These are phyloP conservation scores for Diaperis boleti DNA, from an alignment of 2,888 invertebrate genomes.

Conservation along the genomic window DNA sequence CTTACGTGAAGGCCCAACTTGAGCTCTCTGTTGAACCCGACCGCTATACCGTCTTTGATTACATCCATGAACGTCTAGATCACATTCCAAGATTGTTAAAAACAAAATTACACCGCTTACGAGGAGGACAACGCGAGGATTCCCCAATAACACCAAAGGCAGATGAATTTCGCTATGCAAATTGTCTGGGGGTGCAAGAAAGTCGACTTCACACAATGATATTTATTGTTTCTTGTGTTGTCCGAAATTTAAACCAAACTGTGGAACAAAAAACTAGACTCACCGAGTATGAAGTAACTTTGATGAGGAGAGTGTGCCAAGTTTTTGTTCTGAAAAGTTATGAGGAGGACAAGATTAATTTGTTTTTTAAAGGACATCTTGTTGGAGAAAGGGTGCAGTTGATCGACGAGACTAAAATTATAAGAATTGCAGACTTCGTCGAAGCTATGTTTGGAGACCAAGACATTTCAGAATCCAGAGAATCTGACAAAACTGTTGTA, in stretches of 20 bases:
- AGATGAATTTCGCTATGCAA: constrained; percentile 51
- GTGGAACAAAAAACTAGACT: constrained; percentile 24
- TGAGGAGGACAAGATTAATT: constrained; percentile 44
- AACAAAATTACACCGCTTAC: constrained; percentile 28
- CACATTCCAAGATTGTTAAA: constrained; percentile 47
- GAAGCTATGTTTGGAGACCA: constrained; percentile 3
- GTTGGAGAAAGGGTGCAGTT: constrained; percentile 44
- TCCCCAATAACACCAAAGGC: constrained; percentile 47
- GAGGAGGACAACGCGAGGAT: constrained; percentile 5
- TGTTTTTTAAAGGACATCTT: constrained; percentile 49
- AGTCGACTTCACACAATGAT: constrained; percentile 50
- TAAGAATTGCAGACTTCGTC: constrained; percentile 13
- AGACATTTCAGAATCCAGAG: background rate
- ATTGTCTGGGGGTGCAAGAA: constrained; percentile 46
- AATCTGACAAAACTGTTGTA: background rate
- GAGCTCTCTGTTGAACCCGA: constrained; percentile 46
- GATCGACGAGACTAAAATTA: constrained; percentile 44
- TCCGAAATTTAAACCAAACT: constrained; percentile 46
- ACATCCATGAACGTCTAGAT: constrained; percentile 47
- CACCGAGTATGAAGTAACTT: constrained; percentile 46
- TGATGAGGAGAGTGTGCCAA: constrained; percentile 47
- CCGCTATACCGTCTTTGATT: constrained; percentile 47
- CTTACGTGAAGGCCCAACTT: constrained; percentile 50
- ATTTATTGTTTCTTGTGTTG: constrained; percentile 45
- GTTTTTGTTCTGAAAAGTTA: constrained; percentile 39